A percentile compares a stretch with the other conserved stretches of the same genome.
Conservation (phyloP, 2,888 invertebrate genomes). For the Apamea monoglypha region DNA sequence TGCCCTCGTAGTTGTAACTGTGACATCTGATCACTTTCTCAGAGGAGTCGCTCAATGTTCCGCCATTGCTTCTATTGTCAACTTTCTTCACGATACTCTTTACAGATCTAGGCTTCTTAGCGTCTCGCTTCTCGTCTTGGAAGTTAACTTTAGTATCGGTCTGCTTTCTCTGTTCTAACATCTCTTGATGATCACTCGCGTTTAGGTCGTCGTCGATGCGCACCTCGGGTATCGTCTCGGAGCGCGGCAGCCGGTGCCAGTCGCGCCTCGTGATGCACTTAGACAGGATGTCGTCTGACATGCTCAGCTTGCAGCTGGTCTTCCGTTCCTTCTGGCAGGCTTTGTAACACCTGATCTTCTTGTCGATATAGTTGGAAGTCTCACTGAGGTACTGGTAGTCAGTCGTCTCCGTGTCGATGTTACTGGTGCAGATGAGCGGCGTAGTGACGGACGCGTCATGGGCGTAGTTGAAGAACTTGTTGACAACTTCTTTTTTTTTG, state of each 20-base stretch:
- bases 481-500: conserved; percentile 73
- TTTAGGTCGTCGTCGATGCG: conserved; percentile 71
- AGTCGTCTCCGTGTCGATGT: conserved; percentile 81
- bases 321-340: conserved; percentile 80
- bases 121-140: conserved; percentile 53
- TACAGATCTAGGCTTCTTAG: conserved; percentile 20
- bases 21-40: conserved; percentile 81
- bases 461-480: conserved; percentile 80
- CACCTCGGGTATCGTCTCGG: conserved; percentile 72
- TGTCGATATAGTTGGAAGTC: conserved; percentile 77
- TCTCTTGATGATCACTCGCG: conserved; percentile 33
- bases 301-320: conserved; percentile 74
- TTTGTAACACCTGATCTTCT: conserved; percentile 83
- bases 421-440: conserved; percentile 82
- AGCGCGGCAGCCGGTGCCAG: conserved; percentile 78
- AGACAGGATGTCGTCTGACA: conserved; percentile 85
- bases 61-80: conserved; percentile 8
- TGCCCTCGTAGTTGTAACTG: conserved; percentile 70
- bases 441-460: conserved; percentile 85
- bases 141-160: conserved; percentile 55
- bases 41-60: conserved; percentile 60
- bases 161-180: conserved; percentile 3
- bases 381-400: conserved; percentile 80
- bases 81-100: conserved; percentile 35
- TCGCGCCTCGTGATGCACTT: conserved; percentile 84